Base-by-base conservation (phyloP, 1,140 invertebrate species). In the Brachionus koreanus region DNA sequence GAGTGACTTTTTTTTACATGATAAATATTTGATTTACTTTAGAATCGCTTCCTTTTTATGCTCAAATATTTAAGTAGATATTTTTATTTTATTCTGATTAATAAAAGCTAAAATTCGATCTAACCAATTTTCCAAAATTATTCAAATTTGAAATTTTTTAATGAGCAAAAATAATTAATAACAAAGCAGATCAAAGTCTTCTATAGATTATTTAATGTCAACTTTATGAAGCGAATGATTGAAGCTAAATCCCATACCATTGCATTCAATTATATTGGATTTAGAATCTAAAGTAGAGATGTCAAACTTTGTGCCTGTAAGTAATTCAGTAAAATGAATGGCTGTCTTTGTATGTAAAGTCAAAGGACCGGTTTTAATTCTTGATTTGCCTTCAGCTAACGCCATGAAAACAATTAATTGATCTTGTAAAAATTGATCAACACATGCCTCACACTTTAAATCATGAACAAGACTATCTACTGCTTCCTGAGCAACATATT, bases 351-450 rank as follows among this genome's bases (percentile, higher is more conserved):
- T 94, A 85, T 97, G 95, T 23, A 94, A 86, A n/a, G 93, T 92
- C 4, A 93, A 85, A 2, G 91, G 88, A 2, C 92, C 92, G 39
- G 16, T 25, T 39, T 89, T 88, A 49, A 95, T 88, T 61, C 85
- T 86, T 0, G 94, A 95, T 82, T 86, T 88, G 6, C 94, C 94
- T 76, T 90, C 89, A 4, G 94, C 94, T 42, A 97, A 85, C 5
- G 93, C 92, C 94, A 96, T 96, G 61, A 93, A 92, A 43, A 97
- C 89, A 82, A 97, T 92, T 3, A 95, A 86, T 89, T 94, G 93
- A 87, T 93, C 91, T 86, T 93, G 92, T 33, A 89, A 84, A 85
- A 94, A 89, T 5, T 90, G 85, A 85, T 96, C 94, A 1, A 95
- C 90, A 87, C 93, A 94, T n/a, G 91, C 91, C 19, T 90, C 90